Evolutionary conservation across 2,797 vertebrate species (phyloP).

Genomic region (Malurus leucopterus): DNA sequence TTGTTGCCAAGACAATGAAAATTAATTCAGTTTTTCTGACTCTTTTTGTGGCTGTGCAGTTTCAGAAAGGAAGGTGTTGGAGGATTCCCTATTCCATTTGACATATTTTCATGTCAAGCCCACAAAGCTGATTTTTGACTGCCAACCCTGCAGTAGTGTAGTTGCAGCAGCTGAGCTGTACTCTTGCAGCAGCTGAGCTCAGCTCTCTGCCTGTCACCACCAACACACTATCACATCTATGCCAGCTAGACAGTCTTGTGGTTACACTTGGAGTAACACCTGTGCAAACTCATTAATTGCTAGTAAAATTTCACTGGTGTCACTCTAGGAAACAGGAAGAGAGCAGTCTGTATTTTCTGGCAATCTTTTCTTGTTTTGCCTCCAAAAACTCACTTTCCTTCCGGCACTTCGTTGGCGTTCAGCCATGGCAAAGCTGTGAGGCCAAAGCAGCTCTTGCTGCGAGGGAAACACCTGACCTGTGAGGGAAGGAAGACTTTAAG

Average conservation of each 20-base stretch:
- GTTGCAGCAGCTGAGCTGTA: neutral
- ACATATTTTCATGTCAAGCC: neutral
- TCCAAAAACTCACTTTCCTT: neutral
- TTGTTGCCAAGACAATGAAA: neutral
- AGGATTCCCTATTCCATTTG: neutral
- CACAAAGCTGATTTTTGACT: neutral
- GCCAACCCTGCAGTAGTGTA: neutral
- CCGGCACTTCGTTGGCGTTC: fast-evolving
- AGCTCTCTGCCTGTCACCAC: neutral
- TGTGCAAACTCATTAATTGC: neutral
- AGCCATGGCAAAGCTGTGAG: neutral
- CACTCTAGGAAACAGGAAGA: neutral
- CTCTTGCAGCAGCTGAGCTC: neutral
- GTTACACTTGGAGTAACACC: constrained; percentile 13
- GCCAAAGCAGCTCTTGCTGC: neutral
- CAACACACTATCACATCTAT: constrained; percentile 6
- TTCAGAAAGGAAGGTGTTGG: neutral
- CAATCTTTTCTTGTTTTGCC: neutral
- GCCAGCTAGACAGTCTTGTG: neutral
- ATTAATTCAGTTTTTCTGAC: neutral
- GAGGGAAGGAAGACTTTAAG: neutral
- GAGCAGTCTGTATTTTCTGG: neutral
- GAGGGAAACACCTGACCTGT: neutral
- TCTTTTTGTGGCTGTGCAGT: neutral
- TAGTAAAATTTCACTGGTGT: neutral